A percentile compares a stretch with the other conserved stretches of the same genome.
Conservation (phyloP, 2,888 invertebrate genomes). For the Tachina fera region DNA sequence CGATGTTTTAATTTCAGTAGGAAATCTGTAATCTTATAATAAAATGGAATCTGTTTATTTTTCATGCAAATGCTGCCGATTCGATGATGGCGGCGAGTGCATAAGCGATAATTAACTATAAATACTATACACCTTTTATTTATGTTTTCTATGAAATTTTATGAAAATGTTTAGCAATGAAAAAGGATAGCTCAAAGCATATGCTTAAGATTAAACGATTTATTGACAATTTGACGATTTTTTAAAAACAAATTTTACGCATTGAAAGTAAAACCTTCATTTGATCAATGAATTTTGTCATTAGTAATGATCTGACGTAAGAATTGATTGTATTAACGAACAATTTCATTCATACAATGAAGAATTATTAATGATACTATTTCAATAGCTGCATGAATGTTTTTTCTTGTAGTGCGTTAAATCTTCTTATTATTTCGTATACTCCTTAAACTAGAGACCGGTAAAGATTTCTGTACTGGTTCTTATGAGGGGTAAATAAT, state of each 20-base stretch:
- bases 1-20: background rate
- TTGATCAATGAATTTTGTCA: too few relatives aligned
- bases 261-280: too few relatives aligned
- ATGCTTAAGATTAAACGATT: background rate
- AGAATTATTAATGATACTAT: too few relatives aligned
- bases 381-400: too few relatives aligned
- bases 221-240: background rate
- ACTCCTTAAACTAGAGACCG: too few relatives aligned
- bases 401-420: too few relatives aligned
- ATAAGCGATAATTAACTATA: conserved; percentile 31
- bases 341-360: too few relatives aligned
- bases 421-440: too few relatives aligned
- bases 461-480: too few relatives aligned
- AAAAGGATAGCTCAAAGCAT: background rate
- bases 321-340: too few relatives aligned
- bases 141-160: background rate
- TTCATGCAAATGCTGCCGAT: conserved; percentile 15
- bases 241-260: background rate
- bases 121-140: conserved; percentile 4
- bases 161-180: conserved; percentile 17
- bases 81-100: conserved; percentile 18
- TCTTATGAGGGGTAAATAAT: too few relatives aligned
- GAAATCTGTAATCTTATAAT: conserved; percentile 2
- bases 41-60: conserved; percentile 32
- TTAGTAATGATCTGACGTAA: too few relatives aligned